Evolutionary conservation across 1,140 invertebrate genomes (phyloP).

Genomic region (Papilio dardanus): DNA sequence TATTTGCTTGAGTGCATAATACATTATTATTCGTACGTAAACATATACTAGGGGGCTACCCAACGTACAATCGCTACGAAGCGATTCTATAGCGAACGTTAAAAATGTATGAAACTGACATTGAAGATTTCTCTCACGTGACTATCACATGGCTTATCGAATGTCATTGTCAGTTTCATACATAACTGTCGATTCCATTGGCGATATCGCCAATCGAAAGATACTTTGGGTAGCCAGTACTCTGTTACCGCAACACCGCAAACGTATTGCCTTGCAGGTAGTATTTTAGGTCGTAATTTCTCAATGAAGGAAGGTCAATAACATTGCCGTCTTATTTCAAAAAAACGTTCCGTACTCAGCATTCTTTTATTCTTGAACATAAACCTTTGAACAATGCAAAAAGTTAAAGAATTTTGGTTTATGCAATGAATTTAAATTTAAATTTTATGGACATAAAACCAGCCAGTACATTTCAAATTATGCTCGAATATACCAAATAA

Average conservation of each 20-base stretch:
- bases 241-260: conserved; percentile 17
- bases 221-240: too few relatives aligned
- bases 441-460: conserved; percentile 9
- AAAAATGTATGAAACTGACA: too few relatives aligned
- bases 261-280: conserved; percentile 27
- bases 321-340: conserved; percentile 4
- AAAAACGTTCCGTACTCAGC: neutral
- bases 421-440: neutral
- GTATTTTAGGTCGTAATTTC: conserved; percentile 32
- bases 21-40: conserved; percentile 12
- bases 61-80: too few relatives aligned
- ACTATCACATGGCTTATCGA: too few relatives aligned
- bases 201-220: too few relatives aligned
- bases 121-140: too few relatives aligned
- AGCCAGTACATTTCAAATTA: neutral
- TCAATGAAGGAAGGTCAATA: conserved; percentile 32
- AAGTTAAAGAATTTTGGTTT: neutral
- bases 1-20: conserved; percentile 23
- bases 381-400: conserved; percentile 4
- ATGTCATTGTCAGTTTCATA: too few relatives aligned
- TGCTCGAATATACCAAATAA: too few relatives aligned
- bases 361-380: conserved; percentile 9
- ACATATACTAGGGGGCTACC: too few relatives aligned
- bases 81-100: too few relatives aligned
- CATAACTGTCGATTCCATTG: too few relatives aligned